Evolutionary conservation across 1,140 invertebrate genomes (phyloP), one percentile per base, ranked within the genome.

Genomic region (Rhynchophorus ferrugineus): DNA sequence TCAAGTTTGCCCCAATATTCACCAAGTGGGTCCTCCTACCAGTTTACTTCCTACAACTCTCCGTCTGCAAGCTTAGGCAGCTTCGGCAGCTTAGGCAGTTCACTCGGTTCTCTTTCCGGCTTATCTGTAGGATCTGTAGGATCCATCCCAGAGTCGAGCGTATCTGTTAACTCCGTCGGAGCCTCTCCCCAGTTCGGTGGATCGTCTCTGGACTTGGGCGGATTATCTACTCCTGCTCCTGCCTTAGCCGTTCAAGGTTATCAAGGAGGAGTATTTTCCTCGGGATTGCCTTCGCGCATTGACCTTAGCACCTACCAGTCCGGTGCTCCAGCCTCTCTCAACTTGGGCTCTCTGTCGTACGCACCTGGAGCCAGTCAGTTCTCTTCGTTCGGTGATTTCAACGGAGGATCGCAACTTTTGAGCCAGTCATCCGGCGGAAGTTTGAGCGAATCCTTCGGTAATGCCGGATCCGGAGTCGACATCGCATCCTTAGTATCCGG

Each of bases 391-490:
- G 47, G 22, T 29, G 8, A 14, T 13, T n/a, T n/a, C n/a, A n/a
- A n/a, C n/a, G n/a, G 9, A 14, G 33, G 49, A 8, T 8, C 8
- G 13, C 7, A 38, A 9, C 20, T 45, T 14, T 3, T 43, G 6
- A 41, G 39, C 51, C 22, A 50, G 18, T 18, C 48, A 5, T 38
- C 33, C 36, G 52, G 37, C 3, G 52, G 52, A 20, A 48, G 13
- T 19, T n/a, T 54, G 3, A 33, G 36, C 19, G 52, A 54, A 3
- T 21, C 52, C 7, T 54, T 54, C 33, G 52, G 52, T 20, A 20
- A 29, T 11, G 5, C 24, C 24, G 5, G 5, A 11, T 5, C 24
- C 11, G n/a, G n/a, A n/a, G n/a, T n/a, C n/a, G n/a, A n/a, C n/a
- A n/a, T n/a, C n/a, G n/a, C n/a, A n/a, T n/a, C n/a, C n/a, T n/a